These are phyloP conservation scores for Arctopsyche grandis DNA, from an alignment of 1,140 invertebrate genomes.

Conservation along the genomic window DNA sequence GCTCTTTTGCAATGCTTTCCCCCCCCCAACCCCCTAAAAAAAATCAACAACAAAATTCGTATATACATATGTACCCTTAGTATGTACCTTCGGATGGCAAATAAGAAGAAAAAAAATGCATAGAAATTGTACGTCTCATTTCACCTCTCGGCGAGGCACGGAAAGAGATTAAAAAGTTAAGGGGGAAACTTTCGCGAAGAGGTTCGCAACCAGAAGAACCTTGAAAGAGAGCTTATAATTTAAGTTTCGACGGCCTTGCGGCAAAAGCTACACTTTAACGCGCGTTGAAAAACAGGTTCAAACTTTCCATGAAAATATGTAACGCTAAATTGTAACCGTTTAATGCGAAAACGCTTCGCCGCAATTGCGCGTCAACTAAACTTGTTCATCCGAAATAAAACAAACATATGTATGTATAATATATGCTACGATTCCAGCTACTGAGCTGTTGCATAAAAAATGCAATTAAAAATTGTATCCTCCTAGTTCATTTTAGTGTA, in stretches of 20 bases:
- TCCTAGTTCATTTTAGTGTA: too few relatives aligned
- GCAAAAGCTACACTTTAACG: background rate
- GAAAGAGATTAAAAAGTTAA: slow-evolving; percentile 27
- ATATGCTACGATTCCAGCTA: too few relatives aligned
- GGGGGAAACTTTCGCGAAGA: slow-evolving; percentile 7
- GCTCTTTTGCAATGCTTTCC: background rate
- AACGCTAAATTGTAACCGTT: background rate
- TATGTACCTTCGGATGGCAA: background rate
- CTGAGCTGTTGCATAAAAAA: too few relatives aligned
- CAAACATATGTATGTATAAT: too few relatives aligned
- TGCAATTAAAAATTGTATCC: too few relatives aligned
- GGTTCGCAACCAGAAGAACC: background rate
- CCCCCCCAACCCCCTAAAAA: background rate
- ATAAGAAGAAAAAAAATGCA: background rate
- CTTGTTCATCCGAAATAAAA: too few relatives aligned
- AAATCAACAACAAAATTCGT: background rate
- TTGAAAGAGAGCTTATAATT: slow-evolving; percentile 29
- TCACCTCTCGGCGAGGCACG: background rate
- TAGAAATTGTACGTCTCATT: background rate
- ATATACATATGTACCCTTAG: background rate
- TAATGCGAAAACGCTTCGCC: background rate
- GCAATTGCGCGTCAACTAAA: too few relatives aligned
- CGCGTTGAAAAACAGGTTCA: slow-evolving; percentile 10
- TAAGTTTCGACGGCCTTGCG: slow-evolving; percentile 28
- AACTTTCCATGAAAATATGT: slow-evolving; percentile 4